A percentile compares a stretch with the other conserved stretches of the same genome.
Conservation (phyloP, 2,888 invertebrate genomes). For the Rhabditoides inermis region DNA sequence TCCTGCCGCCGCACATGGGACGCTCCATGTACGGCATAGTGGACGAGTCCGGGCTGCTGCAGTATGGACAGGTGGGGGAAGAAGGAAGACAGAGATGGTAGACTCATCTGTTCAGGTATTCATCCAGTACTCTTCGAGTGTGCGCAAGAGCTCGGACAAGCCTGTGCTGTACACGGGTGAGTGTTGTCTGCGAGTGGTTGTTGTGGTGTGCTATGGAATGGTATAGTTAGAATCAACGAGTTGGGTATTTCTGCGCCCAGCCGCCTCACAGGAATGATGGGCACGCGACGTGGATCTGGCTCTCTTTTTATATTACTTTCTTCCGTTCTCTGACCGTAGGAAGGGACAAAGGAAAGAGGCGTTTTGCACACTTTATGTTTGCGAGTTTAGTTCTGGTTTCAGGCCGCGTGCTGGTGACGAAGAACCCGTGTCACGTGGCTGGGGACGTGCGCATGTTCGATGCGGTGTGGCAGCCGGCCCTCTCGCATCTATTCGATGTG, state of each 20-base stretch:
- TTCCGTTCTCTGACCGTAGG: too few species aligned
- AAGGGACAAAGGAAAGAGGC: too few species aligned
- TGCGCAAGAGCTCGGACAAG: slow-evolving; percentile 17
- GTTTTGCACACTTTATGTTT: too few species aligned
- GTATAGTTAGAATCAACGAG: too few species aligned
- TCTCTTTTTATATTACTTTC: too few species aligned
- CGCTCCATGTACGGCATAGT: slow-evolving; percentile 52
- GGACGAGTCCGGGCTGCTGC: slow-evolving; percentile 50
- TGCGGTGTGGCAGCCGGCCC: slow-evolving; percentile 35
- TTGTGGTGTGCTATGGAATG: too few species aligned
- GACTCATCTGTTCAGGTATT: slow-evolving; percentile 33
- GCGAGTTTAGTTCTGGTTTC: neutral
- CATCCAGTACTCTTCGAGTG: slow-evolving; percentile 35
- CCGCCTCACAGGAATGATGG: too few species aligned
- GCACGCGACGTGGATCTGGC: too few species aligned
- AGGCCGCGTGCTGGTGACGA: slow-evolving; percentile 51
- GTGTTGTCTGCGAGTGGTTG: neutral
- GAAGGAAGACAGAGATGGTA: neutral
- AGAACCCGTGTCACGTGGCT: slow-evolving; percentile 55
- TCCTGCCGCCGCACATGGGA: slow-evolving; percentile 39
- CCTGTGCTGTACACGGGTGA: slow-evolving; percentile 15
- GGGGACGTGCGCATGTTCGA: slow-evolving; percentile 53
- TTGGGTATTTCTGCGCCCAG: too few species aligned
- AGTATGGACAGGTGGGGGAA: slow-evolving; percentile 43
- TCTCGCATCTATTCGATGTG: slow-evolving; percentile 50